These are phyloP conservation scores for Shinisaurus crocodilurus DNA, from an alignment of 2,113 vertebrate species.

Conservation along the genomic window DNA sequence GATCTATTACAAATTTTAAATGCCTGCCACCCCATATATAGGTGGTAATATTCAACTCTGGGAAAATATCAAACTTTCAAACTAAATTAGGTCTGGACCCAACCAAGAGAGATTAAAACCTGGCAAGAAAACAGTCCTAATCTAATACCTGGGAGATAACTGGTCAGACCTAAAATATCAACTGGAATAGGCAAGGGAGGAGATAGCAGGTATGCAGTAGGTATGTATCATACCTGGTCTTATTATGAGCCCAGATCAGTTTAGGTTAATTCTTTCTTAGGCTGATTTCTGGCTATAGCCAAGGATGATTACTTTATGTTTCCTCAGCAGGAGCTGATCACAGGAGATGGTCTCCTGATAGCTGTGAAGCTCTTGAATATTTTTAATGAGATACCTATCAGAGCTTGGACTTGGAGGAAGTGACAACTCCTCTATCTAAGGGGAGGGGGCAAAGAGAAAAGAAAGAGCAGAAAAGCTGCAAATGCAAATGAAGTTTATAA, in stretches of 20 bases:
- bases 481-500: background rate
- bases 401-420: background rate
- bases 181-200: background rate
- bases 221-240: background rate
- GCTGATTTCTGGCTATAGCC: background rate
- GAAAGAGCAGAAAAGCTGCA: too few relatives aligned
- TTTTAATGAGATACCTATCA: background rate
- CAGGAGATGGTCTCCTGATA: background rate
- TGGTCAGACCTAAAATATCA: background rate
- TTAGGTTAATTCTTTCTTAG: background rate
- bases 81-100: background rate
- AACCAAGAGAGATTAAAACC: background rate
- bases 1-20: background rate
- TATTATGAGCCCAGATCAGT: background rate
- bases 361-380: background rate
- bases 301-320: background rate
- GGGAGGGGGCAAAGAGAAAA: background rate
- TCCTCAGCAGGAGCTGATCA: background rate
- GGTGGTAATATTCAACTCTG: background rate
- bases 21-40: background rate
- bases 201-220: background rate
- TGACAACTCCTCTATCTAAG: background rate
- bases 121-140: background rate
- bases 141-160: background rate
- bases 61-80: background rate